A percentile compares a stretch with the other conserved stretches of the same genome.
Evolutionary conservation across 1,140 invertebrate species (phyloP).

Genomic region (Diabrotica undecimpunctata): DNA sequence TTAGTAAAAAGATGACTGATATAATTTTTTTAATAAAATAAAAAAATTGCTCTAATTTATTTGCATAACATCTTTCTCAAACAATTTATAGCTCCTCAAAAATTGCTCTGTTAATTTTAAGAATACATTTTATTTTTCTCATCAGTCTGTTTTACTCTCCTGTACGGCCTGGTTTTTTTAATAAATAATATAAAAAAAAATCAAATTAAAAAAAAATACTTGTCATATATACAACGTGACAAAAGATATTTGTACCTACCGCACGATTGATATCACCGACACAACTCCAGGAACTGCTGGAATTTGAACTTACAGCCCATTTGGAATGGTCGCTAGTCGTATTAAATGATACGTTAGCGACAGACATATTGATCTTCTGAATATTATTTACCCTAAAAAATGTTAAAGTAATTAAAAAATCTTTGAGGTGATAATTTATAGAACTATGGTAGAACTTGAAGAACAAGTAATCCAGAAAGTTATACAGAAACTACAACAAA

Average conservation of each 20-base stretch:
- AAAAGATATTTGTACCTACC: slow-evolving; percentile 51
- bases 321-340: slow-evolving; percentile 85
- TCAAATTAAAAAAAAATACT: too few species aligned
- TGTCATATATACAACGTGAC: neutral
- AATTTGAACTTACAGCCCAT: slow-evolving; percentile 70
- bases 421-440: too few species aligned
- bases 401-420: neutral
- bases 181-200: too few species aligned
- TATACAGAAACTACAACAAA: neutral
- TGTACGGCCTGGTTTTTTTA: too few species aligned
- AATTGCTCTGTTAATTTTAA: too few species aligned
- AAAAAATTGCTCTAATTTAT: too few species aligned
- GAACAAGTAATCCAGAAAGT: neutral
- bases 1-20: too few species aligned
- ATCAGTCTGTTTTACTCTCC: too few species aligned
- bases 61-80: too few species aligned
- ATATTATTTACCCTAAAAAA: slow-evolving; percentile 67
- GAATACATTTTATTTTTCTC: too few species aligned
- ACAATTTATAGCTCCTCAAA: too few species aligned
- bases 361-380: slow-evolving; percentile 54
- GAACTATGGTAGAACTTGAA: neutral
- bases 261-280: slow-evolving; percentile 91
- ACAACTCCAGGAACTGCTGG: slow-evolving; percentile 67
- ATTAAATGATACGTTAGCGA: slow-evolving; percentile 61
- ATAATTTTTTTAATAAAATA: too few species aligned